Conservation (phyloP, 2,113 vertebrate genomes). For the Penelope pileata region DNA sequence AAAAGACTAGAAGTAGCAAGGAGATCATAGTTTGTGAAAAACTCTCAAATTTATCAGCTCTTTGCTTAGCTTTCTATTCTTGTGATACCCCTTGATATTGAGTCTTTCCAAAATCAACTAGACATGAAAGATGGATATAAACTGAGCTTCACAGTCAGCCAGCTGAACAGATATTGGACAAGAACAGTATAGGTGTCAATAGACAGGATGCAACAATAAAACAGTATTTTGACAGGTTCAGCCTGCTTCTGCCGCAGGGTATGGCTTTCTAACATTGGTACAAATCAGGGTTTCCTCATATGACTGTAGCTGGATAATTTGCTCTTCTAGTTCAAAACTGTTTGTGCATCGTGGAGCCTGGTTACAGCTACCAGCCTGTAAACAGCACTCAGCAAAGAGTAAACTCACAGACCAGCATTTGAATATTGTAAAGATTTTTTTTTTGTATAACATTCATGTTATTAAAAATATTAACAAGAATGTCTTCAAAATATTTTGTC, state of each 20-base stretch:
- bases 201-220: neutral
- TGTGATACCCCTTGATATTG: neutral
- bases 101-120: neutral
- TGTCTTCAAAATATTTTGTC: slow-evolving; percentile 38
- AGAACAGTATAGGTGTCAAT: neutral
- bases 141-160: neutral
- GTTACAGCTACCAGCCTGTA: neutral
- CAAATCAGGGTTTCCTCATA: neutral
- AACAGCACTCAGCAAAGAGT: neutral
- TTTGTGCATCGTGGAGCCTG: neutral
- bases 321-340: neutral
- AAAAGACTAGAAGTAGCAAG: neutral
- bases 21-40: neutral
- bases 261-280: neutral
- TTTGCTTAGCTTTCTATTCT: neutral
- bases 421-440: neutral
- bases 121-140: neutral
- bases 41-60: neutral
- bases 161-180: neutral
- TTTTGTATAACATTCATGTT: neutral
- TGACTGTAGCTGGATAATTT: neutral
- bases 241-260: neutral
- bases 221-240: neutral
- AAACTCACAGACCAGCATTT: neutral
- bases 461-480: neutral